Base-by-base conservation (phyloP, 2,113 vertebrate genomes). In the Sorex araneus region DNA sequence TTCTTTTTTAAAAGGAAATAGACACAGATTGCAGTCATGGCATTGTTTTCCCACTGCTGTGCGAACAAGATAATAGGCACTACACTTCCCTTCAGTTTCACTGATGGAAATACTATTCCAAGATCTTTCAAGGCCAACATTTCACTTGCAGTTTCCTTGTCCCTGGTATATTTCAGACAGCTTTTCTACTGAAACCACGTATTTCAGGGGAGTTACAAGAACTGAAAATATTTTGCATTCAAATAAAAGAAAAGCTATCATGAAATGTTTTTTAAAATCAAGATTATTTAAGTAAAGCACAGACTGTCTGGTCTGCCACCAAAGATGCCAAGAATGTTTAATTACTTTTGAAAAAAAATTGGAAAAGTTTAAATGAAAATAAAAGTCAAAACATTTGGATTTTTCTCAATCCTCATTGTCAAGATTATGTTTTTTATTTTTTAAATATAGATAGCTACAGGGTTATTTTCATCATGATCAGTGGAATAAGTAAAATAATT, bases 311-410 rank as follows among this genome's bases (percentile, higher is more conserved):
- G 78, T 70, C 60, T 87, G 19, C 70, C 60, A 78, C 77, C 81
- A 91, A 78, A 23, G 34, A 94, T 79, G 83, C 83, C 86, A 83
- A 79, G 43, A 87, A 77, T 54, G 67, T 86, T 95, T 81, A 92
- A 50, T 85, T 84, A 30, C 89, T 92, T 88, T 95, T 74, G 76
- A 94, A 95, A 88, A 95, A 88, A 91, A 84, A 40, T 92, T 80
- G 60, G 77, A 89, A 84, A 36, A 74, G 63, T 87, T 80, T 57
- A 84, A 91, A 63, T 95, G 69, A 80, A 93, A 93, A 92, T 67
- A 71, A 84, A 94, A 69, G 47, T 77, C 27, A 84, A 13, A n/a
- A 76, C 85, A 70, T n/a, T 66, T 54, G 66, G 30, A 18, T 71
- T 71, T 73, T 87, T 89, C 80, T 92, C 76, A 7, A 27, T 67